Base-by-base conservation (phyloP, 2,113 vertebrate genomes). In the Cryptotis parvus region DNA sequence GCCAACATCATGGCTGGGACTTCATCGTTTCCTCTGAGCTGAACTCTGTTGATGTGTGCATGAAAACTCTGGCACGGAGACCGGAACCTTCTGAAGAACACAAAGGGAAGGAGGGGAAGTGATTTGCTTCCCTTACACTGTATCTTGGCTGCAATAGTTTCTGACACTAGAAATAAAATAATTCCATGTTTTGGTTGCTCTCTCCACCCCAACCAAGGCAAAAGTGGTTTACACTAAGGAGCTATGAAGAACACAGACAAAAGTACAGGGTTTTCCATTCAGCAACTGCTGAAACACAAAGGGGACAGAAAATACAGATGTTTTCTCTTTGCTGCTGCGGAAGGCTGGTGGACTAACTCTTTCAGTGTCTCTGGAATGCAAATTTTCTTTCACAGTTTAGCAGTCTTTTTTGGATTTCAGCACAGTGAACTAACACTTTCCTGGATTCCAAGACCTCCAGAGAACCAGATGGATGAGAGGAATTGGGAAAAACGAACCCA, bases 361-460 rank as follows among this genome's bases (percentile, higher is more conserved):
- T 73, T 75, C 33, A 87, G 90, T 61, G 58, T 94, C 85, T 95
- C 43, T 96, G 95, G 92, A 97, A 96, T 97, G 1, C 76, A 96
- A 95, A 58, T 96, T 94, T 95, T 93, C 90, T 92, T 96, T 96
- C 87, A 94, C 95, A 95, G 94, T 96, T 97, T 97, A 95, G 88
- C 74, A 94, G 93, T 96, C 95, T 97, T 97, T 97, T 95, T 97
- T 94, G 94, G 94, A 94, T 89, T 97, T 96, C 84, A 93, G 81
- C 91, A 93, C 96, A 95, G 94, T 96, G 94, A 95, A 81, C 92
- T 92, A 96, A 95, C 95, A 97, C 89, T 65, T 97, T 94, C 91
- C 94, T 91, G 65, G 96, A 94, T 92, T 97, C 97, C 95, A 94
- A 97, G 95, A 96, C 91, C 93, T 96, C 80, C 91, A 96, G 68